Percentiles rank a stretch among this genome's conserved stretches.
Conservation (phyloP, 2,113 vertebrate genomes). For the Entomyzon cyanotis region DNA sequence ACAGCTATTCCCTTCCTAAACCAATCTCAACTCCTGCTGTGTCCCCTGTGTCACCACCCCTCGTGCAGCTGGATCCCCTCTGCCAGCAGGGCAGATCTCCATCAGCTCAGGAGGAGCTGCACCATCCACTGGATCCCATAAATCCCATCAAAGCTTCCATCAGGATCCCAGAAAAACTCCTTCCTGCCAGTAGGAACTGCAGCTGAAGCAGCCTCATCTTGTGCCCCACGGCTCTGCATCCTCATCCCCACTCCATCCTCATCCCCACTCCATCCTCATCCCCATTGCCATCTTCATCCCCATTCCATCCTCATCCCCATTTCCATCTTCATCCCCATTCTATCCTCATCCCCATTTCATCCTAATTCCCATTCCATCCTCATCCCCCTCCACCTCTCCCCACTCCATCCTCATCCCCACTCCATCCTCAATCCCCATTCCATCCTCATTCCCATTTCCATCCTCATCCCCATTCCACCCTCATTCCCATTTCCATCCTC, state of each 20-base stretch:
- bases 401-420: background rate
- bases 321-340: background rate
- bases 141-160: background rate
- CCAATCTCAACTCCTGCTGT: background rate
- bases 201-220: background rate
- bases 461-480: too few species aligned
- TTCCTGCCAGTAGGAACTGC: background rate
- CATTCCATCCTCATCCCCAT: too few species aligned
- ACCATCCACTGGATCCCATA: background rate
- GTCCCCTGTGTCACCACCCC: background rate
- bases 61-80: fast-evolving
- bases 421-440: background rate
- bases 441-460: background rate
- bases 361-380: too few species aligned
- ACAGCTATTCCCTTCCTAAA: background rate
- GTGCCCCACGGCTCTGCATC: background rate
- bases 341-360: too few species aligned
- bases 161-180: fast-evolving
- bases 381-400: background rate
- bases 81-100: background rate
- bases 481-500: too few species aligned
- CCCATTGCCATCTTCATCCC: too few species aligned
- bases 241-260: background rate
- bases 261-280: background rate
- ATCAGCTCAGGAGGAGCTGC: background rate